These are phyloP conservation scores for Poecilia picta DNA, from an alignment of 2,797 vertebrate genomes.

Conservation along the genomic window DNA sequence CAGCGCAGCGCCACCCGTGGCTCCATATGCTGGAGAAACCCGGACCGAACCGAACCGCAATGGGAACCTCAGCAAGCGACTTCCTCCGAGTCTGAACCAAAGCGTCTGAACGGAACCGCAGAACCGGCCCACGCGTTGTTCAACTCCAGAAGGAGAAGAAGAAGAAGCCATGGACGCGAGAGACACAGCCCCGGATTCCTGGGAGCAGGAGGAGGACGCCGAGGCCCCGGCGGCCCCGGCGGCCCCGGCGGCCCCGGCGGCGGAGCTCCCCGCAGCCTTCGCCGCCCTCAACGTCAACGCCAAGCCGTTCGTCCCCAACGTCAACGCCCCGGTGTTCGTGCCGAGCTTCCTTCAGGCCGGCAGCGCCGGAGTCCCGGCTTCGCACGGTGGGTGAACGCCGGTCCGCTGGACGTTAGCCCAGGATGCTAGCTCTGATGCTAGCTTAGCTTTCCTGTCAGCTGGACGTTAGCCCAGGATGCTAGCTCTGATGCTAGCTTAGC, in stretches of 20 bases:
- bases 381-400: constrained; percentile 68
- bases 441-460: constrained; percentile 63
- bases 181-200: constrained; percentile 97
- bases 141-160: constrained; percentile 58
- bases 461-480: too few relatives aligned
- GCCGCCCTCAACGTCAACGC: constrained; percentile 95
- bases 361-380: constrained; percentile 72
- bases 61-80: constrained; percentile 77
- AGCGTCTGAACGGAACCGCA: constrained; percentile 22
- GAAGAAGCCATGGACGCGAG: constrained; percentile 84
- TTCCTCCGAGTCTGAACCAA: constrained; percentile 75
- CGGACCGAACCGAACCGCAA: constrained; percentile 67
- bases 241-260: constrained; percentile 83
- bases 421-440: constrained; percentile 71
- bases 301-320: constrained; percentile 94
- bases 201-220: constrained; percentile 96
- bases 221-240: too few relatives aligned
- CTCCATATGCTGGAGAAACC: constrained; percentile 67
- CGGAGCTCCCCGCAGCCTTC: constrained; percentile 87
- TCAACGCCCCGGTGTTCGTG: constrained; percentile 93
- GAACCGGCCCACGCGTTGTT: constrained; percentile 7
- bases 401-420: constrained; percentile 69
- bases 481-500: too few relatives aligned
- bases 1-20: constrained; percentile 46
- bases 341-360: constrained; percentile 86